Conservation (phyloP, 2,888 invertebrate species). For the Emesis russula region DNA sequence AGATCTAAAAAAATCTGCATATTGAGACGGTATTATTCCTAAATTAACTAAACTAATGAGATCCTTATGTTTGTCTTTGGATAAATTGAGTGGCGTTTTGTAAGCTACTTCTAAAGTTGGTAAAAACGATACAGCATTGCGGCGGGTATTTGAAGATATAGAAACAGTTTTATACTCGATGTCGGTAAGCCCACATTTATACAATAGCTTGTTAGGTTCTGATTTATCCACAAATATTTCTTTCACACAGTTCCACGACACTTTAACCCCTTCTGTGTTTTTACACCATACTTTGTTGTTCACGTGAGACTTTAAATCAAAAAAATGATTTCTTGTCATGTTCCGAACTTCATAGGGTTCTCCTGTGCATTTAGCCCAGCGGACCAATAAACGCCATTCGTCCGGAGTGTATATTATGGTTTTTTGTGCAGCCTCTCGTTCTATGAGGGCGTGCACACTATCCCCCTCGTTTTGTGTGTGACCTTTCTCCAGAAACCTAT, state of each 20-base stretch:
- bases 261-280: neutral
- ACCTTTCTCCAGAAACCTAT: too few relatives aligned
- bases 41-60: slow-evolving; percentile 6
- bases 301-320: slow-evolving; percentile 6
- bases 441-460: too few relatives aligned
- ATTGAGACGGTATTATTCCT: neutral
- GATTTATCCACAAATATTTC: slow-evolving; percentile 1
- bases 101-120: neutral
- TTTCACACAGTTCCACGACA: neutral
- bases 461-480: too few relatives aligned
- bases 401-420: too few relatives aligned
- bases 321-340: neutral
- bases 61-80: slow-evolving; percentile 22
- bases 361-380: neutral
- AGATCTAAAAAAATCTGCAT: neutral
- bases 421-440: too few relatives aligned
- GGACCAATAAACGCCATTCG: neutral
- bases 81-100: neutral
- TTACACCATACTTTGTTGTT: slow-evolving; percentile 6
- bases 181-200: neutral
- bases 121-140: neutral
- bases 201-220: slow-evolving; percentile 16
- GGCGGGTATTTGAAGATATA: neutral
- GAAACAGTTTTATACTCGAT: neutral
- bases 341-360: neutral